Conservation (phyloP, 1,140 invertebrate genomes). For the Temnothorax nylanderi region DNA sequence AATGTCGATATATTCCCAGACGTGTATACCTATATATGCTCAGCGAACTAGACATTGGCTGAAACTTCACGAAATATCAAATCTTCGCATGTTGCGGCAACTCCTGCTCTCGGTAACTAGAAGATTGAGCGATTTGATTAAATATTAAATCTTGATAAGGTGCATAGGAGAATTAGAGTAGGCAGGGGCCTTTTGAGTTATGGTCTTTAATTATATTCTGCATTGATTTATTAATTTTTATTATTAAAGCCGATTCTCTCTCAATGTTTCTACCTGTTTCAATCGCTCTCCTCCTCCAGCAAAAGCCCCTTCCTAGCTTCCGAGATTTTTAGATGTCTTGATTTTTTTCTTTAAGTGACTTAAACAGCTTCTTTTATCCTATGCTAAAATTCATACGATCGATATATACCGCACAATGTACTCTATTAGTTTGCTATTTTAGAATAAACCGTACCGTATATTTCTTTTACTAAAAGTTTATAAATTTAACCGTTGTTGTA, state of each 20-base stretch:
- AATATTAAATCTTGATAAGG: conserved; percentile 48
- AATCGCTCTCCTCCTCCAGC: too few species aligned
- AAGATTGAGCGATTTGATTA: conserved; percentile 56
- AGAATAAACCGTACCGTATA: not conserved
- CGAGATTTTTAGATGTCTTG: too few species aligned
- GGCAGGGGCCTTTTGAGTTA: too few species aligned
- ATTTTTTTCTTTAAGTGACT: too few species aligned
- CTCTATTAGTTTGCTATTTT: not conserved
- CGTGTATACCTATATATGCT: not conserved
- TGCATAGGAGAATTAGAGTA: not conserved
- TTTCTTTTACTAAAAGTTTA: not conserved
- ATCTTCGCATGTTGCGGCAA: conserved; percentile 26
- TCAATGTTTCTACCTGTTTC: too few species aligned
- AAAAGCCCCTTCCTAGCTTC: too few species aligned
- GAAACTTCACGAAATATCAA: conserved; percentile 55
- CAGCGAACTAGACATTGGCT: conserved; percentile 24
- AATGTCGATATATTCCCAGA: conserved; percentile 41
- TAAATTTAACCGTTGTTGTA: not conserved
- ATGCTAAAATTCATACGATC: not conserved
- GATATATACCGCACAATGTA: not conserved
- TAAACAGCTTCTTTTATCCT: too few species aligned
- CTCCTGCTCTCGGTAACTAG: conserved; percentile 5
- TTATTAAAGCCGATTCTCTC: too few species aligned
- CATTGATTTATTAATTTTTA: too few species aligned
- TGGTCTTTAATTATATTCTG: too few species aligned